Base-by-base conservation (phyloP, 2,797 vertebrate genomes). In the Phaenicophaeus curvirostris region DNA sequence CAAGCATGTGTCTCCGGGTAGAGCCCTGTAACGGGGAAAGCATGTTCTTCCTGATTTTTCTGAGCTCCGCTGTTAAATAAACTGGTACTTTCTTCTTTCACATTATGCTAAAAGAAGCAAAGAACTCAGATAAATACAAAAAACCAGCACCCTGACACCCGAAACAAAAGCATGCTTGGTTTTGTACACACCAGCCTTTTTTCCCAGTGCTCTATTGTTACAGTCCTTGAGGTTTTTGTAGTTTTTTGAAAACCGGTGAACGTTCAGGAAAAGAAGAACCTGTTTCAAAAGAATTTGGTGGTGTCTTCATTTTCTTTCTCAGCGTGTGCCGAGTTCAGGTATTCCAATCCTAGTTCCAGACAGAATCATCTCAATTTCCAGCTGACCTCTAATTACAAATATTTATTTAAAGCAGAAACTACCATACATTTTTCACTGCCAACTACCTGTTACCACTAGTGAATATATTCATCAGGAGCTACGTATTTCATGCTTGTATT, bases 161-260 rank as follows among this genome's bases (percentile, higher is more conserved):
- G 12, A 15, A 84, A 61, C 35, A 75, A 84, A 93, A 82, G 77
- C 90, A 92, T 95, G 94, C 9, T 83, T 89, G 61, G 33, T 77
- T 90, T 88, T 78, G 93, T 92, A 96, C 21, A 28, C n/a, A n/a
- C 3, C 25, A 50, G 67, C 58, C 21, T 85, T 93, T 69, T 23
- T 50, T n/a, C 7, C 71, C 53, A 88, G 83, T 90, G 66, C 23
- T 77, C 33, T 24, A 21, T 68, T 95, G 93, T 91, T 84, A 63
- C 68, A 66, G 71, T 85, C 77, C 63, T 94, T 68, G 72, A 91
- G 57, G 20, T 41, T 87, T 87, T 95, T 94, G 94, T 93, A 91
- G 72, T 67, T 63, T 95, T 94, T 89, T 86, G 79, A 59, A 87
- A 94, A 57, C 42, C 87, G 76, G 62, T 93, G 89, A 84, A 53